Evolutionary conservation across 2,888 invertebrate genomes (phyloP).

Genomic region (Melinaea marsaeus): DNA sequence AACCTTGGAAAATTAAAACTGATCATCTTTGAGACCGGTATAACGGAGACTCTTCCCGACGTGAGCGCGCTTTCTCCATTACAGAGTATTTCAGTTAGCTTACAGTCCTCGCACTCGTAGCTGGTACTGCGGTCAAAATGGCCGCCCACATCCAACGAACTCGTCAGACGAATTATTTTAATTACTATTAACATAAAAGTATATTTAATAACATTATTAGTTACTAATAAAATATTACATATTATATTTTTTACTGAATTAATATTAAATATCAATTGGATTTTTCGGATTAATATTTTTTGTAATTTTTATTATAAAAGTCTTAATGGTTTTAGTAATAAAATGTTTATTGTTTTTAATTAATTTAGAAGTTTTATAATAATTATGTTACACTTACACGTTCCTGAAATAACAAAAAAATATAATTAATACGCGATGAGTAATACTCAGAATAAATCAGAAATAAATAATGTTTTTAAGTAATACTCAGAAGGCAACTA

Average conservation of each 20-base stretch:
- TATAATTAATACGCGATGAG: background rate
- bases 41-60: constrained; percentile 42
- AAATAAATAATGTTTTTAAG: background rate
- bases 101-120: constrained; percentile 46
- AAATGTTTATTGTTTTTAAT: no score
- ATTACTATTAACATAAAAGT: constrained; percentile 33
- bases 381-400: constrained; percentile 19
- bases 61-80: constrained; percentile 47
- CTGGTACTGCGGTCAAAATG: constrained; percentile 42
- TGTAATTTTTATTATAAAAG: no score
- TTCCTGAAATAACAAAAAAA: constrained; percentile 21
- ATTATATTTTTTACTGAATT: background rate
- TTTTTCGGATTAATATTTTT: no score
- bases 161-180: constrained; percentile 27
- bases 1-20: constrained; percentile 57
- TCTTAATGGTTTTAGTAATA: no score
- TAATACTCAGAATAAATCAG: no score
- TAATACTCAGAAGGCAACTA: background rate
- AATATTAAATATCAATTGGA: background rate
- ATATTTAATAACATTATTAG: background rate
- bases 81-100: constrained; percentile 49
- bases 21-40: constrained; percentile 42
- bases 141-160: constrained; percentile 36
- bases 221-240: background rate
- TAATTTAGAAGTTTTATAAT: constrained; percentile 1